Base-by-base conservation (phyloP, 1,140 invertebrate genomes). In the Hycleus cichorii region DNA sequence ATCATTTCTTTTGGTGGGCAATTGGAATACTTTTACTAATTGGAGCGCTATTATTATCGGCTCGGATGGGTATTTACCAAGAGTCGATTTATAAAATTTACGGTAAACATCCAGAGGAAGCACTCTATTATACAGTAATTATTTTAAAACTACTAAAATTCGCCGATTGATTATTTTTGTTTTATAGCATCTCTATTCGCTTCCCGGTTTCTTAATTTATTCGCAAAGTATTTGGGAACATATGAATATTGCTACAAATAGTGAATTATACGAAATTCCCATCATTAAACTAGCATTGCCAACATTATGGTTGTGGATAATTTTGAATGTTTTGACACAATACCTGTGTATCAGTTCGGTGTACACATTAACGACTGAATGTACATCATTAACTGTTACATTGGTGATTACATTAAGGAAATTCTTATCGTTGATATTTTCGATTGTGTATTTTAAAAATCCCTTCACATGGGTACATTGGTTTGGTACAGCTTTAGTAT, bases 61-160 rank as follows among this genome's bases (percentile, higher is more conserved):
- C 97, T 4, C 79, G 90, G 57, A 93, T 98, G 90, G 97, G 96
- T 2, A 93, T 99, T 58, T 97, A 90, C 73, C 97, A 99, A 78
- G 95, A 99, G 77, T 83, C 83, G 6, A 75, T 98, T 3, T 94
- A 95, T 70, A 77, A 78, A 57, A 83, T 84, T 55, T 87, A 89
- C 76, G 96, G 96, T 49, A 98, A 98, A 77, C 88, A 97, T 80
- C 91, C 96, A 0, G 81, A 85, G 63, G 97, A 99, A 78, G 93
- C 95, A 10, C 76, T 99, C 8, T 99, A 89, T 76, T 98, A 91
- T 70, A 95, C 93, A 60, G 83, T 84, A 75, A 74, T 72, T 12
- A 6, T 68, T 43, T 50, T 50, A 18, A 18, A 18, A 11, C 4
- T 3, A 48, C 12, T 42, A 46, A 62, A 24, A 9, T 47, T 45